Conservation (phyloP, 2,888 invertebrate genomes). For the Synergus umbraculus region DNA sequence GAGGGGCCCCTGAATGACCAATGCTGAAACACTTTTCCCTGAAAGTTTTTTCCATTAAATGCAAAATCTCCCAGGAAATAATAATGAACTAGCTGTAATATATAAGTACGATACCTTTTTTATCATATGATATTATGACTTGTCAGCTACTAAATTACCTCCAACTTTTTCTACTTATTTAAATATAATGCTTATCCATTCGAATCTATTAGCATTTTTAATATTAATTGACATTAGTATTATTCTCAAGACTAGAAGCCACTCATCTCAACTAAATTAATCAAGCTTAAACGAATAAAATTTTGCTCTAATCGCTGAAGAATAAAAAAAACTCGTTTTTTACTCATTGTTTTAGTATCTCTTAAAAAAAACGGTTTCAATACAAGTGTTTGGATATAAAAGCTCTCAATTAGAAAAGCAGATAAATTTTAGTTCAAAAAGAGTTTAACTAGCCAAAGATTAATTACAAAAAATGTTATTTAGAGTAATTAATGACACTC, state of each 20-base stretch:
- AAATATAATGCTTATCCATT: neutral
- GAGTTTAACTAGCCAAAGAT: neutral
- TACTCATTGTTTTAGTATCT: neutral
- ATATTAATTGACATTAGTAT: neutral
- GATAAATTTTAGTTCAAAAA: neutral
- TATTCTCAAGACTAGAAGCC: conserved; percentile 2
- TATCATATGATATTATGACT: neutral
- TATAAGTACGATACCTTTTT: neutral
- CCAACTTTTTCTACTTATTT: neutral
- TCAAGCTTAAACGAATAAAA: conserved; percentile 16
- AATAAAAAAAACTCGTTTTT: neutral
- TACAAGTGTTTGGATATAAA: neutral
- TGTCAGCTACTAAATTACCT: neutral
- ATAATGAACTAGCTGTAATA: neutral
- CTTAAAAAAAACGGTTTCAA: neutral
- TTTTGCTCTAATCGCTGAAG: conserved; percentile 2
- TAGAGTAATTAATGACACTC: conserved; percentile 33
- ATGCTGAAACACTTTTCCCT: neutral
- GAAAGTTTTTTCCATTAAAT: neutral
- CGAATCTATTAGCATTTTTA: neutral
- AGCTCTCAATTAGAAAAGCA: neutral
- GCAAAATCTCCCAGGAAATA: neutral
- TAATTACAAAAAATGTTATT: conserved; percentile 23
- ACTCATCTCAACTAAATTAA: conserved; percentile 17
- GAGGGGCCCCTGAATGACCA: neutral